A percentile compares a stretch with the other conserved stretches of the same genome.
These are phyloP conservation scores for Gadopsis marmoratus DNA, from an alignment of 2,797 vertebrate species.

Conservation along the genomic window DNA sequence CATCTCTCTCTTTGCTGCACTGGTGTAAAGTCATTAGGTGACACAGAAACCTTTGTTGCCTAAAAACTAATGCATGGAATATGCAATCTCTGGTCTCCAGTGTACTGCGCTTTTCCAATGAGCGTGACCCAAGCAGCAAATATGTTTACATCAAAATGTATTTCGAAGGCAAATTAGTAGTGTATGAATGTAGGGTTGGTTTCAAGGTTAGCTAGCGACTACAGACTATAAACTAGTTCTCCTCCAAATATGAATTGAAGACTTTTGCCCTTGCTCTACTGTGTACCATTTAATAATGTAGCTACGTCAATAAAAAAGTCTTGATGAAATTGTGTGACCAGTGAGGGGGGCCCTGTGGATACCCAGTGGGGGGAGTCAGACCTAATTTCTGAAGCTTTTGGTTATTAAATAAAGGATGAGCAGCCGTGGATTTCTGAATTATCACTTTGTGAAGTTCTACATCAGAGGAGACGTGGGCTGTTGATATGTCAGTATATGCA, in stretches of 20 bases:
- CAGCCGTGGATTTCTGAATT: slow-evolving; percentile 13
- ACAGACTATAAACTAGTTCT: background rate
- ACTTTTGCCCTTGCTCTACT: background rate
- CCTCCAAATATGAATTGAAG: background rate
- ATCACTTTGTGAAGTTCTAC: slow-evolving; percentile 45
- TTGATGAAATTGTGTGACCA: slow-evolving; percentile 12
- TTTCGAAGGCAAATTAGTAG: background rate
- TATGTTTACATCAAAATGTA: background rate
- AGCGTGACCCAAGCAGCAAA: background rate
- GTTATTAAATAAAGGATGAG: slow-evolving; percentile 47
- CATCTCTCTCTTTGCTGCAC: background rate
- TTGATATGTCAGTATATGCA: slow-evolving; percentile 22
- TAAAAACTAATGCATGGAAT: background rate
- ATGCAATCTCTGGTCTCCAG: too few species aligned
- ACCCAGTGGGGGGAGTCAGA: slow-evolving; percentile 13
- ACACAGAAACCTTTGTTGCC: background rate
- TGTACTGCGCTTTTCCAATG: too few species aligned
- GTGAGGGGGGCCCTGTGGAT: background rate
- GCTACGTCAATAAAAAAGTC: slow-evolving; percentile 19
- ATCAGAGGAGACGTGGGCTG: slow-evolving; percentile 25
- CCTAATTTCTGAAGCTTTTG: slow-evolving; percentile 25
- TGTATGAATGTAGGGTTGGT: background rate
- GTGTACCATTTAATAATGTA: slow-evolving; percentile 30
- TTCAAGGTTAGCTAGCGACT: background rate
- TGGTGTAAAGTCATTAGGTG: background rate